Evolutionary conservation across 92 coral and sea anemone genomes (phyloP).

Genomic region (Phymanthus crucifer): DNA sequence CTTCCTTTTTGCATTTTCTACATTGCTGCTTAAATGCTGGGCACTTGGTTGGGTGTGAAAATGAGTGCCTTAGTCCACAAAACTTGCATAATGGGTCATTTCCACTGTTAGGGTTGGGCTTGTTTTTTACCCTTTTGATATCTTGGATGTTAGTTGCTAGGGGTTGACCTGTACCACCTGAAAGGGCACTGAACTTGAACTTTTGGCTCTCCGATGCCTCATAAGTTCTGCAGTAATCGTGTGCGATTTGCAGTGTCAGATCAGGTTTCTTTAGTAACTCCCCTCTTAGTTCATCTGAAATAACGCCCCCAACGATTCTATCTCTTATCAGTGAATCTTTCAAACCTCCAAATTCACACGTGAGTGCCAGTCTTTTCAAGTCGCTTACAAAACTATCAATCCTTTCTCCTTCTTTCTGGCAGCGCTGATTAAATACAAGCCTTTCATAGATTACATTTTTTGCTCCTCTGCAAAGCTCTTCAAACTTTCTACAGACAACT

Average conservation of each 20-base stretch:
- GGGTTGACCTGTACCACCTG: not conserved
- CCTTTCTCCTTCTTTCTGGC: slow-evolving; percentile 58
- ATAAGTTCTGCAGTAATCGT: slow-evolving; percentile 55
- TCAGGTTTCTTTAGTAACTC: slow-evolving; percentile 65
- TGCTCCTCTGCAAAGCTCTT: slow-evolving; percentile 52
- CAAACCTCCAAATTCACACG: slow-evolving; percentile 57
- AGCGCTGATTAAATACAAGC: slow-evolving; percentile 52
- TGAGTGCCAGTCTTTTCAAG: slow-evolving; percentile 52
- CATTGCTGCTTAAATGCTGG: slow-evolving; percentile 14
- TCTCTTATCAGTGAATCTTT: slow-evolving; percentile 64
- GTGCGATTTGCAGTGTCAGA: slow-evolving; percentile 53
- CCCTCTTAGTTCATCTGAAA: slow-evolving; percentile 48
- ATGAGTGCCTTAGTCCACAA: slow-evolving; percentile 9
- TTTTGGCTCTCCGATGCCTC: slow-evolving; percentile 50
- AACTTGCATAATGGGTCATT: not conserved
- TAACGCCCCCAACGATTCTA: slow-evolving; percentile 65
- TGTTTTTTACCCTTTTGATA: not conserved
- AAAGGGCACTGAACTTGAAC: not conserved
- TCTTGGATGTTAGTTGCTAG: not conserved
- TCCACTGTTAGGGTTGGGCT: not conserved
- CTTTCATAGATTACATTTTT: slow-evolving; percentile 56
- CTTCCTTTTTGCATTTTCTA: no score
- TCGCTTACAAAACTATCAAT: slow-evolving; percentile 62
- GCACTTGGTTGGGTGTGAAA: slow-evolving; percentile 8
- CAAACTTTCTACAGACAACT: slow-evolving; percentile 45